Percentiles rank a stretch among this genome's conserved stretches.
Evolutionary conservation across 2,113 vertebrate genomes (phyloP).

Genomic region (Melanotaenia duboulayi): DNA sequence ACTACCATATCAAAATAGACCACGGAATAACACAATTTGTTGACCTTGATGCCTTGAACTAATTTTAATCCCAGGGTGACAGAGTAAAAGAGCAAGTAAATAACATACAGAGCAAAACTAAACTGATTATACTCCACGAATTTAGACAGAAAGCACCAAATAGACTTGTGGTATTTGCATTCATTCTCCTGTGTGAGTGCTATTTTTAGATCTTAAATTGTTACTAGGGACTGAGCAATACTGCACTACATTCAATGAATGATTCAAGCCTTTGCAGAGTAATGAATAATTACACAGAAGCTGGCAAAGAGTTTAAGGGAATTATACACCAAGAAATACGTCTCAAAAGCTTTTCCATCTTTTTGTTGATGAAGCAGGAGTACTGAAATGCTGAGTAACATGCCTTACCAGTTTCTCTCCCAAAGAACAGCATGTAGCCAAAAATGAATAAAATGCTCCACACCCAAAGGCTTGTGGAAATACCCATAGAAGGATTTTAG

Average conservation of each 20-base stretch:
- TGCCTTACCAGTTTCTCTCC: conserved; percentile 17
- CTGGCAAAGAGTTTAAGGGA: conserved; percentile 38
- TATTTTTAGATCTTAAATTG: conserved; percentile 78
- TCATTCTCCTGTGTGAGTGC: conserved; percentile 39
- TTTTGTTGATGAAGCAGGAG: conserved; percentile 35
- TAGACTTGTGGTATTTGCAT: conserved; percentile 61
- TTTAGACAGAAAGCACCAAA: conserved; percentile 53
- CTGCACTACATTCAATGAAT: conserved; percentile 71
- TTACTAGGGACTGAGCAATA: conserved; percentile 66
- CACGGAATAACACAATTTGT: conserved; percentile 22
- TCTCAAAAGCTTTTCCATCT: conserved; percentile 15
- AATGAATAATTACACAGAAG: conserved; percentile 63
- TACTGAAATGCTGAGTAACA: conserved; percentile 17
- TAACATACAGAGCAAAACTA: conserved; percentile 16
- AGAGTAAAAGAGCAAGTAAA: conserved; percentile 12
- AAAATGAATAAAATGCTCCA: conserved; percentile 42
- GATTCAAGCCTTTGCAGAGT: conserved; percentile 71
- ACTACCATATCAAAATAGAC: conserved; percentile 33
- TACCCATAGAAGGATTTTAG: conserved; percentile 29
- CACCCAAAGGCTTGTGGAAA: conserved; percentile 35
- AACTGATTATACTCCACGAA: conserved; percentile 38
- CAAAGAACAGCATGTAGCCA: conserved; percentile 6
- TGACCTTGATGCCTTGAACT: conserved; percentile 38
- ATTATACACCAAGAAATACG: conserved; percentile 34
- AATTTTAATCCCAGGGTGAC: conserved; percentile 18